Evolutionary conservation across 2,113 vertebrate species (phyloP).

Genomic region (Sakesphorus luctuosus): DNA sequence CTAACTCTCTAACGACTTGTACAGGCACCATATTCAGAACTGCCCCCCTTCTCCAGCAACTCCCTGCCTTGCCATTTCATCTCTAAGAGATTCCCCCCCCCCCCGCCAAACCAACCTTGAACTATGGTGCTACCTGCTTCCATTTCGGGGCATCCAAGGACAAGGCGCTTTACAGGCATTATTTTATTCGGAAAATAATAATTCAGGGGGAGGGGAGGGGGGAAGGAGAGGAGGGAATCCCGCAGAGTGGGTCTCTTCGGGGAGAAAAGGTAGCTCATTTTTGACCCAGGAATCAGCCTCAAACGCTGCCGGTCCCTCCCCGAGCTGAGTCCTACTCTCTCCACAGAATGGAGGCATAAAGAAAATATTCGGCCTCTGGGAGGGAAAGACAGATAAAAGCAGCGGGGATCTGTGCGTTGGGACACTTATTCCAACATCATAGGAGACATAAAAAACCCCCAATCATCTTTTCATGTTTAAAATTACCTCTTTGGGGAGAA

Average conservation of each 20-base stretch:
- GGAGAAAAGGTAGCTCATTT: not conserved
- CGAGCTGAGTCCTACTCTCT: not conserved
- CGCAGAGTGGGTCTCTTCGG: not conserved
- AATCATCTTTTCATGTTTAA: conserved; percentile 48
- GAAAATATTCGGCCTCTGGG: conserved; percentile 55
- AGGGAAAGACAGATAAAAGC: conserved; percentile 47
- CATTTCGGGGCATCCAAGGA: conserved; percentile 11
- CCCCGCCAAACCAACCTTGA: not conserved
- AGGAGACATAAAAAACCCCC: conserved; percentile 30
- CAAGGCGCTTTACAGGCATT: not conserved
- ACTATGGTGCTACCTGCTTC: not conserved
- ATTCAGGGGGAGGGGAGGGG: not conserved
- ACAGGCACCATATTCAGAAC: not conserved
- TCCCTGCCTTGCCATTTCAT: not conserved
- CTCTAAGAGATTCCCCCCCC: not conserved
- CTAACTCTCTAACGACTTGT: not conserved
- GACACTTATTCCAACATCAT: conserved; percentile 15
- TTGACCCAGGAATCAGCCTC: not conserved
- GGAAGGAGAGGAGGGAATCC: not conserved
- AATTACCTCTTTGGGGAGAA: conserved; percentile 43
- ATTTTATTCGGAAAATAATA: conserved; percentile 28
- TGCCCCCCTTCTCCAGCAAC: not conserved
- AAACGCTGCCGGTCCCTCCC: not conserved
- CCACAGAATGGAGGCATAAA: not conserved
- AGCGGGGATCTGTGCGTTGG: conserved; percentile 28